These are phyloP conservation scores for Siniperca scherzeri DNA, from an alignment of 2,797 vertebrate species.

Conservation along the genomic window DNA sequence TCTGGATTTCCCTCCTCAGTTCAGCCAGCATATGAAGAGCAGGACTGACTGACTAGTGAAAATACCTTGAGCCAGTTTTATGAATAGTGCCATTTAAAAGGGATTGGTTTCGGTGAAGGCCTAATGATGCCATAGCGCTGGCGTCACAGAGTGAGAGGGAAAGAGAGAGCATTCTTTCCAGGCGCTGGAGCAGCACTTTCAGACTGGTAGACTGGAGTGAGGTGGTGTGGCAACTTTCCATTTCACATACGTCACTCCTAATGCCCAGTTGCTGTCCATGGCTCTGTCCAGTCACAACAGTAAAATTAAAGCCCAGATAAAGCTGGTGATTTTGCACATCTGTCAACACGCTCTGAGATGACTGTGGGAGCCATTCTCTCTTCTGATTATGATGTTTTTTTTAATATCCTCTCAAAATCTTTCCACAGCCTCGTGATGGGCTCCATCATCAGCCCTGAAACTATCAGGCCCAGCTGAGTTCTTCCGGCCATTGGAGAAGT, in stretches of 20 bases:
- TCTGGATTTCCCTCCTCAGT: slow-evolving; percentile 57
- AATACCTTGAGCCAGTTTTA: slow-evolving; percentile 66
- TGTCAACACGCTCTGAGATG: slow-evolving; percentile 42
- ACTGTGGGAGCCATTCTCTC: slow-evolving; percentile 33
- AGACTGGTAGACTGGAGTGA: slow-evolving; percentile 60
- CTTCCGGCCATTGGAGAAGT: slow-evolving; percentile 74
- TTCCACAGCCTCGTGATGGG: slow-evolving; percentile 42
- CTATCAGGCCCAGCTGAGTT: slow-evolving; percentile 49
- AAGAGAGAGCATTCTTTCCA: slow-evolving; percentile 78
- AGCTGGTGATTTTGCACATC: slow-evolving; percentile 44
- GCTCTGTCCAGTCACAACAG: slow-evolving; percentile 60
- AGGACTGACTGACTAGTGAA: slow-evolving; percentile 46
- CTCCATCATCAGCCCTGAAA: slow-evolving; percentile 53
- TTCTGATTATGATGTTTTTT: slow-evolving; percentile 45
- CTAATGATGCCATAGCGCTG: slow-evolving; percentile 72
- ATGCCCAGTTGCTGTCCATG: slow-evolving; percentile 50
- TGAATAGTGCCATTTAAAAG: slow-evolving; percentile 82
- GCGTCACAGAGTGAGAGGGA: slow-evolving; percentile 61
- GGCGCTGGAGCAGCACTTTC: slow-evolving; percentile 69
- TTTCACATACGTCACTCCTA: slow-evolving; percentile 53
- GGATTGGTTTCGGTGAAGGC: slow-evolving; percentile 63
- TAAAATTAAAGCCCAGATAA: slow-evolving; percentile 38
- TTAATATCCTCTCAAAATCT: slow-evolving; percentile 37
- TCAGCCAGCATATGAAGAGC: slow-evolving; percentile 58
- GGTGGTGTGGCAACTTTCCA: slow-evolving; percentile 71